Conservation (phyloP, 2,797 vertebrate species). For the Benthosema pterotum region DNA sequence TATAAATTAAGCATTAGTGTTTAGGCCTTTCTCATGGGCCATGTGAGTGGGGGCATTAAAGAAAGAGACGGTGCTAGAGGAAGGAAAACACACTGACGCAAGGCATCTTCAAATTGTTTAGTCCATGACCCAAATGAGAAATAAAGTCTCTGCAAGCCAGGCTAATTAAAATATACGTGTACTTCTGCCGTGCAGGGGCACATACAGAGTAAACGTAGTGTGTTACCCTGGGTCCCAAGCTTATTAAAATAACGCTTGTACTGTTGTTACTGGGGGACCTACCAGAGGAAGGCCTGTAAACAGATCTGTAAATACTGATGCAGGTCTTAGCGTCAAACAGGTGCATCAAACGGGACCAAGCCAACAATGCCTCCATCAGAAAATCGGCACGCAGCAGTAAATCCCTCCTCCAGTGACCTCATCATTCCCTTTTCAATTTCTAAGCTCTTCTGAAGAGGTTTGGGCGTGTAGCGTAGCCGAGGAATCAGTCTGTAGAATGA, state of each 20-base stretch:
- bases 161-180: slow-evolving; percentile 56
- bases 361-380: too few species aligned
- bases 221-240: slow-evolving; percentile 2
- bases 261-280: background rate
- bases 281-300: background rate
- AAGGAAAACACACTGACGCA: slow-evolving; percentile 40
- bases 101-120: slow-evolving; percentile 52
- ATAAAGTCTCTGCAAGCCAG: slow-evolving; percentile 54
- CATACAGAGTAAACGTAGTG: background rate
- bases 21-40: slow-evolving; percentile 54
- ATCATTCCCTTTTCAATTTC: too few species aligned
- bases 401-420: too few species aligned
- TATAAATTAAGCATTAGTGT: slow-evolving; percentile 23
- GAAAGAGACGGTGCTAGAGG: slow-evolving; percentile 18
- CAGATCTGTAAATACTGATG: too few species aligned
- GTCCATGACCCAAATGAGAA: slow-evolving; percentile 55
- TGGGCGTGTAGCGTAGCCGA: too few species aligned
- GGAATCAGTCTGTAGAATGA: too few species aligned
- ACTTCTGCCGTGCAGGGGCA: slow-evolving; percentile 1
- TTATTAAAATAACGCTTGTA: background rate
- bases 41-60: slow-evolving; percentile 20
- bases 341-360: too few species aligned
- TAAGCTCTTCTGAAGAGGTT: too few species aligned
- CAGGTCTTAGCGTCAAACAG: too few species aligned
- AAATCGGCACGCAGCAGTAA: too few species aligned